Evolutionary conservation across 2,797 vertebrate species (phyloP).

Genomic region (Crocidura indochinensis): DNA sequence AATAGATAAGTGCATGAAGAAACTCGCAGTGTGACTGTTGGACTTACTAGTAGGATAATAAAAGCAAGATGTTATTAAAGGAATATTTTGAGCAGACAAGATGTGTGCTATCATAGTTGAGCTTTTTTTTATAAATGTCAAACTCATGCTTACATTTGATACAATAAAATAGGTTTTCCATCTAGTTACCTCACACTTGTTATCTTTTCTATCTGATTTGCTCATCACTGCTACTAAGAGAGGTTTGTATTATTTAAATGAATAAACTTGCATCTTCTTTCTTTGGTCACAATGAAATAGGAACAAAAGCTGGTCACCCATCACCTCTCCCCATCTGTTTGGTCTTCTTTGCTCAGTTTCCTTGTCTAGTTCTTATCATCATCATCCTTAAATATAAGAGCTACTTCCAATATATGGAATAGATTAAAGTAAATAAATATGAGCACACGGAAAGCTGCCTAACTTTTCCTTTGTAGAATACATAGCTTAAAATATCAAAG

Average conservation of each 20-base stretch:
- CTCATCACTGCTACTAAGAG: background rate
- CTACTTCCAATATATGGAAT: background rate
- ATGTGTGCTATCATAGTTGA: background rate
- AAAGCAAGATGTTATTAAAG: slow-evolving; percentile 26
- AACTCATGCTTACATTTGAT: background rate
- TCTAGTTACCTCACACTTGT: background rate
- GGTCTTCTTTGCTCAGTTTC: background rate
- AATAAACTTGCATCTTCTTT: background rate
- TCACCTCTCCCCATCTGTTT: background rate
- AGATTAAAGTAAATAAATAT: background rate
- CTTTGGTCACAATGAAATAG: background rate
- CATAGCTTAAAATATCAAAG: slow-evolving; percentile 37
- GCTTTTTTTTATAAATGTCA: slow-evolving; percentile 14
- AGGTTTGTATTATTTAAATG: background rate
- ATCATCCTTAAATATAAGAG: background rate
- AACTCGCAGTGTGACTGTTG: slow-evolving; percentile 6
- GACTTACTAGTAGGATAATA: slow-evolving; percentile 20
- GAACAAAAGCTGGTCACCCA: background rate
- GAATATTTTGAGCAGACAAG: background rate
- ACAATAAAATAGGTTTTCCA: background rate
- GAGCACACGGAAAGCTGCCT: background rate
- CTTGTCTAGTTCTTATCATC: background rate
- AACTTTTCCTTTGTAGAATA: background rate
- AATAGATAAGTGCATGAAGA: slow-evolving; percentile 19
- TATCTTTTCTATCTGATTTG: slow-evolving; percentile 1